These are phyloP conservation scores for Eudemis profundana DNA, from an alignment of 2,888 invertebrate species.

Conservation along the genomic window DNA sequence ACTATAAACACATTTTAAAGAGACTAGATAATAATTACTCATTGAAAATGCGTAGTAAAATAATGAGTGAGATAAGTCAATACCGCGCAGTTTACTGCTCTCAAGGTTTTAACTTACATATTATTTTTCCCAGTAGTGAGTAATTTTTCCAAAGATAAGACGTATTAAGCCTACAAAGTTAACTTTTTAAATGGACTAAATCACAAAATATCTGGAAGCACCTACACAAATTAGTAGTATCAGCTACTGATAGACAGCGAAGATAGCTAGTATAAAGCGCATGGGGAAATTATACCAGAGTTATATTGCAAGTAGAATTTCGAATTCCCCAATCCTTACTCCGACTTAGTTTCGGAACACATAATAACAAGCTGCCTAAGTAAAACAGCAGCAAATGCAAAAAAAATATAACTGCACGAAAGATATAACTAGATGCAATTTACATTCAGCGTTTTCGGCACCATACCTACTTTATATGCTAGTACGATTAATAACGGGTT, in stretches of 20 bases:
- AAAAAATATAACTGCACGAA: not conserved
- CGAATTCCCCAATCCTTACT: not conserved
- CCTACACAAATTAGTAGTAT: not conserved
- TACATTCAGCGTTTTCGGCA: too few relatives aligned
- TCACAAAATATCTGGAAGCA: constrained; percentile 16
- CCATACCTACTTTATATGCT: too few relatives aligned
- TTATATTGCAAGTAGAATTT: too few relatives aligned
- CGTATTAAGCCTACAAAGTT: not conserved
- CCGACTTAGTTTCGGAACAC: not conserved
- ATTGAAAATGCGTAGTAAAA: not conserved
- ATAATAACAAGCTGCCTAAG: not conserved
- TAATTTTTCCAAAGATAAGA: too few relatives aligned
- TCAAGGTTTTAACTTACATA: too few relatives aligned
- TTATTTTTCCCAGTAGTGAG: too few relatives aligned
- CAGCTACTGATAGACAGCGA: not conserved
- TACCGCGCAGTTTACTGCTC: not conserved
- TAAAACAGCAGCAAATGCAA: not conserved
- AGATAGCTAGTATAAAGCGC: not conserved
- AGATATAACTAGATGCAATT: too few relatives aligned
- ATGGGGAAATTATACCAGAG: not conserved
- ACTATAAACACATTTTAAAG: constrained; percentile 5
- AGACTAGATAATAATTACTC: constrained; percentile 20
- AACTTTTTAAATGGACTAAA: not conserved
- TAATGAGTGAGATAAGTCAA: not conserved
- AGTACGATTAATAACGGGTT: too few relatives aligned